A percentile compares a stretch with the other conserved stretches of the same genome.
Evolutionary conservation across 2,113 vertebrate genomes (phyloP).

Genomic region (Lophius piscatorius): DNA sequence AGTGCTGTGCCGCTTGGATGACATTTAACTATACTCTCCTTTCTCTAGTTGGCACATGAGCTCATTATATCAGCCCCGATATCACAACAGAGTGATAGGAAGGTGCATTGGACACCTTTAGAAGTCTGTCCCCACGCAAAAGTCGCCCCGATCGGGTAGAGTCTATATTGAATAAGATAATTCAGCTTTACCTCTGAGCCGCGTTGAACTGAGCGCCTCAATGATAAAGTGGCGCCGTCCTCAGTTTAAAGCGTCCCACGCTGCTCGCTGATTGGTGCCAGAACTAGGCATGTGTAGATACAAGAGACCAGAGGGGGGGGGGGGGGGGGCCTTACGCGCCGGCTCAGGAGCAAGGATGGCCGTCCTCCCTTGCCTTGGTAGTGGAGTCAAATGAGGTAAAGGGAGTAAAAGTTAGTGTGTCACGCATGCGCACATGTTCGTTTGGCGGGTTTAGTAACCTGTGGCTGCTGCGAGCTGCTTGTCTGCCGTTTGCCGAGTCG

Average conservation of each 20-base stretch:
- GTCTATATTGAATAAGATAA: slow-evolving; percentile 1
- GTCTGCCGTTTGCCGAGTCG: slow-evolving; percentile 36
- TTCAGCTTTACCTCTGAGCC: slow-evolving; percentile 16
- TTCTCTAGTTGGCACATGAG: not conserved
- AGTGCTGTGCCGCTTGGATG: not conserved
- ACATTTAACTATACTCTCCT: slow-evolving; percentile 1
- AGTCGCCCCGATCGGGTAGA: not conserved
- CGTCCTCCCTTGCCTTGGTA: slow-evolving; percentile 69
- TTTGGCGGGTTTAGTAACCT: slow-evolving; percentile 67
- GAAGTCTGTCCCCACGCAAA: not conserved
- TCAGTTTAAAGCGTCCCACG: slow-evolving; percentile 83
- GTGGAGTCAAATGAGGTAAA: slow-evolving; percentile 82
- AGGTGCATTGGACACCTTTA: not conserved
- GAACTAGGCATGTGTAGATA: slow-evolving; percentile 71
- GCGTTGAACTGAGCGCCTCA: slow-evolving; percentile 19
- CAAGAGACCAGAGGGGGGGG: slow-evolving; percentile 60
- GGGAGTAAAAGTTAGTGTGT: slow-evolving; percentile 82
- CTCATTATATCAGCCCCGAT: slow-evolving; percentile 6
- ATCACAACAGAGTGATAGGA: not conserved
- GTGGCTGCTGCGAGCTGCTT: slow-evolving; percentile 47
- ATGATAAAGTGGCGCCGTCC: slow-evolving; percentile 48
- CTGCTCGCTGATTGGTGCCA: slow-evolving; percentile 80
- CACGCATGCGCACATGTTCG: slow-evolving; percentile 67
- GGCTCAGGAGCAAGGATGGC: slow-evolving; percentile 53
- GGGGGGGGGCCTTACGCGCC: slow-evolving; percentile 54